Percentiles rank a stretch among this genome's conserved stretches.
Conservation (phyloP, 2,113 vertebrate genomes). For the Hiodon tergisus region DNA sequence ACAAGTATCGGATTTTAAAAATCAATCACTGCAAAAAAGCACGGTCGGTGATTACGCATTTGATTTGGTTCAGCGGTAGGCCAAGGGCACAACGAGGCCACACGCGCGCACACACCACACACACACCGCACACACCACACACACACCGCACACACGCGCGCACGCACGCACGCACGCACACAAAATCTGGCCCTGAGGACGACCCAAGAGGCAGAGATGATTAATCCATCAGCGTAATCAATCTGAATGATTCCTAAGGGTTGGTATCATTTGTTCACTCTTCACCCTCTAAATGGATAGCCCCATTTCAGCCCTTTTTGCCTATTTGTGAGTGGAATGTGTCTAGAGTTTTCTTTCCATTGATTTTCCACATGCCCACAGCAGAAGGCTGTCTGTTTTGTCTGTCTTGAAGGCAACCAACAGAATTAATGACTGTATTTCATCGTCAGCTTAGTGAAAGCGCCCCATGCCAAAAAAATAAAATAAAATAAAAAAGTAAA, state of each 20-base stretch:
- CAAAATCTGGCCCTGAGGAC: neutral
- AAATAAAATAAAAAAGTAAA: too few relatives aligned
- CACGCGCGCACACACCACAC: neutral
- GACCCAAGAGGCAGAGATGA: neutral
- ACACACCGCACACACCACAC: neutral
- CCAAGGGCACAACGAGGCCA: neutral
- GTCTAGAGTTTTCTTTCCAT: too few relatives aligned
- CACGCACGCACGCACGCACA: neutral
- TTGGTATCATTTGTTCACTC: neutral
- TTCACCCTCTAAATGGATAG: neutral
- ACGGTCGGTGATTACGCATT: neutral
- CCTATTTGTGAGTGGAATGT: too few relatives aligned
- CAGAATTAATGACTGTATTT: too few relatives aligned
- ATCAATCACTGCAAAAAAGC: neutral
- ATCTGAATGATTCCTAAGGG: neutral
- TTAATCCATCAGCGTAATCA: too few relatives aligned
- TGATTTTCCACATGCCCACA: too few relatives aligned
- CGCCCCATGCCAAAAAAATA: too few relatives aligned
- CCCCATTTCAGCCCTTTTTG: neutral
- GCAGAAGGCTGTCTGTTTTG: too few relatives aligned
- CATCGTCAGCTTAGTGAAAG: too few relatives aligned
- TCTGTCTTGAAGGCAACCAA: too few relatives aligned
- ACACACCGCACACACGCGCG: neutral
- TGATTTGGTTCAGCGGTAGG: neutral
- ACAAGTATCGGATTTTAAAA: neutral